Evolutionary conservation across 2,797 vertebrate genomes (phyloP), one percentile per base, ranked within the genome.

Genomic region (Mastacembelus armatus): DNA sequence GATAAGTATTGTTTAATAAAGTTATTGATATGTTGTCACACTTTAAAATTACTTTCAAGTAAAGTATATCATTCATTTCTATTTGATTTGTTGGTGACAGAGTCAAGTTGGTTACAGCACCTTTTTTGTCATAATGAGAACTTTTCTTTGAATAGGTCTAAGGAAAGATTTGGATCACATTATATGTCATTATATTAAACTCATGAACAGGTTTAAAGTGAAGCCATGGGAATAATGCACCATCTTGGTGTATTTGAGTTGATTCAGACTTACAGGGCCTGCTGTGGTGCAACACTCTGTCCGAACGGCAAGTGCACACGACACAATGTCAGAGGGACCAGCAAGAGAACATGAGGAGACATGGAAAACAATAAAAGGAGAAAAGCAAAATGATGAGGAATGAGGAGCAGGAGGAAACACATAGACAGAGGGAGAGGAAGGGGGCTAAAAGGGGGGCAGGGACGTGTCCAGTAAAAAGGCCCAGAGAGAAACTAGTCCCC

Each of bases 241-340:
- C 58, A 22, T 50, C 18, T 21, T 3, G 9, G 44, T 49, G 9
- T 47, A 15, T 36, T 12, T 36, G 7, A 24, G 52, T 60, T 73
- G 24, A 64, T 54, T 71, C 52, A 44, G 33, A 45, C 61, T 56
- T 74, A n/a, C n/a, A 56, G 44, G 59, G 83, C 69, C 50, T 19
- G 44, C 71, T 77, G 84, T 80, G 89, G 82, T 15, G 71, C 75
- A 81, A 91, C 85, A 80, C 76, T 77, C 66, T 71, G 80, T 81
- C 76, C 79, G 81, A 77, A 86, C 49, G 32, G 55, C 77, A 73
- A 81, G 80, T 63, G 56, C 65, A 42, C 74, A n/a, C 57, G 36
- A 81, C 87, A 92, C 89, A 67, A 76, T 72, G 85, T 90, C 71
- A 75, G 74, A 88, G 72, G 81, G 81, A 88, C 80, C 85, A 78